Evolutionary conservation across 2,113 vertebrate species (phyloP), one percentile per base, ranked within the genome.

Genomic region (Corynorhinus townsendii): DNA sequence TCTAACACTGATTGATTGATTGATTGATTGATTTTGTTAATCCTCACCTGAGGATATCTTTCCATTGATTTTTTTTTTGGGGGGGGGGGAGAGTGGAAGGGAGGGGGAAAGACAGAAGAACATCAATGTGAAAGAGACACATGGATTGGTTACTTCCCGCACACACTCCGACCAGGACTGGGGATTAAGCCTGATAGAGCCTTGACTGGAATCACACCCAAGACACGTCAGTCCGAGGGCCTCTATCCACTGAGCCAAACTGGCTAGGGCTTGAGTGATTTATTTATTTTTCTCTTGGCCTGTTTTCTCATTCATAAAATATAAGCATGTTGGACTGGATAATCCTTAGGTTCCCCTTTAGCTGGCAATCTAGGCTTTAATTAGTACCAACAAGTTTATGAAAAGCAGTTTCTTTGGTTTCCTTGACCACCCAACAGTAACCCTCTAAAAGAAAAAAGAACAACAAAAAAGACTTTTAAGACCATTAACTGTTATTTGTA

Each of bases 221-320:
- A 26, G 4, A 28, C 1, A 26, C 3, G 3, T 62, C 59, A 62
- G 59, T 62, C 59, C 8, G 24, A 59, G 56, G 56, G 56, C 56
- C 24, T 28, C 59, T 62, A 5, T 28, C 59, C 59, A 62, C 59
- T 26, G 59, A 62, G 59, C 59, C 24, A 12, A 28, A 62, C 24
- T 62, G 59, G 59, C 59, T 62, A 62, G 59, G 24, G 59, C 26
- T 62, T 62, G 59, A 64, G 62, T 64, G 62, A 64, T 64, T 64
- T 33, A 28, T 28, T 45, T 90, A 84, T 95, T 45, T 90, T 82
- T 90, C 80, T 79, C 59, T 91, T 77, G 38, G 64, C 33, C 43
- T 96, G 64, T 92, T 94, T 95, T 95, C 59, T 83, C 56, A 80
- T 77, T 54, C 28, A 86, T 79, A 96, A 95, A 96, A 56, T 75